phyloP scores from a whole-genome alignment of 2,113 vertebrate species.

The Gobio gobio region DNA sequence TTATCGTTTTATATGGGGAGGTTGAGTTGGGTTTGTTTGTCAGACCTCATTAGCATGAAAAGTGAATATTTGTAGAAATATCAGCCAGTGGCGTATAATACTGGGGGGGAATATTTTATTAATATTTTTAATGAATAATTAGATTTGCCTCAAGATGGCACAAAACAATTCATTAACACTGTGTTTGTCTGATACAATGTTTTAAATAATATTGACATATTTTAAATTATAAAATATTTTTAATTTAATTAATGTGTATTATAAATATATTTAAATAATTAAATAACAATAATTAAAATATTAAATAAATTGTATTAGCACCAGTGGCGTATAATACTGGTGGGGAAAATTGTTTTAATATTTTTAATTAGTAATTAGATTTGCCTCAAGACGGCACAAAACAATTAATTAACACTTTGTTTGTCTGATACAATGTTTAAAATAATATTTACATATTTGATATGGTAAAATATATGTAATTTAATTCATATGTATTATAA shows the following conservation, averaged over 20 bases:
- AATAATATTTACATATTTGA: no score
- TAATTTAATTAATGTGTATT: background rate
- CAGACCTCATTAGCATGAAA: background rate
- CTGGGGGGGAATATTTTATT: no score
- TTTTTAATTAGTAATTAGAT: no score
- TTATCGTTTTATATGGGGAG: background rate
- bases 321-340: no score
- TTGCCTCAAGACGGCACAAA: no score
- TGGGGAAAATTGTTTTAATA: no score
- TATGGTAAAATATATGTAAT: no score
- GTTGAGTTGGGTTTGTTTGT: background rate
- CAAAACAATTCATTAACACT: background rate
- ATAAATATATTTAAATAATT: background rate
- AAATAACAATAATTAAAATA: background rate
- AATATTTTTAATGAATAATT: background rate
- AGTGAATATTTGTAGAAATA: background rate
- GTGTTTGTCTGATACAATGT: background rate
- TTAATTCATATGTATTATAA: no score
- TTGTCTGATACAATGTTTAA: no score
- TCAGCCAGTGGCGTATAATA: background rate
- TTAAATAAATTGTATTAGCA: no score
- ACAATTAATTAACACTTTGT: no score
- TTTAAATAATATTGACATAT: background rate
- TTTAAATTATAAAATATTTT: background rate
- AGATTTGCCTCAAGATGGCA: background rate